A percentile compares a stretch with the other conserved stretches of the same genome.
Conservation (phyloP, 2,888 invertebrate genomes). For the Netelia melanura region DNA sequence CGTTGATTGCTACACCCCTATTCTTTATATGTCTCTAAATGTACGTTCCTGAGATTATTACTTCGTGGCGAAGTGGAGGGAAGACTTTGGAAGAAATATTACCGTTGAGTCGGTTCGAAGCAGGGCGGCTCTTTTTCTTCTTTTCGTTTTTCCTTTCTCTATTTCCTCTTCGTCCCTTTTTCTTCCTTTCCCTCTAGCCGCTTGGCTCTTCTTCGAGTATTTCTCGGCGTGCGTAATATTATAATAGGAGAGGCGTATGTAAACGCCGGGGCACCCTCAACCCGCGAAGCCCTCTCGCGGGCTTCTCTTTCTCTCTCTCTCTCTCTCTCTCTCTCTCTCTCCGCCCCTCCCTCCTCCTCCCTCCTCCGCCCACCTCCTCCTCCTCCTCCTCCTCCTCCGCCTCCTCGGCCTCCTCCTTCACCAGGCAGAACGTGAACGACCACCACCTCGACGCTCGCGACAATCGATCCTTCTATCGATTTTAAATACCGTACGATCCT, state of each 20-base stretch:
- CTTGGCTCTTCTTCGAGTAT: neutral
- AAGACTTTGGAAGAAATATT: conserved; percentile 59
- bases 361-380: neutral
- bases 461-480: conserved; percentile 58
- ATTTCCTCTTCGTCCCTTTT: neutral
- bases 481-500: conserved; percentile 55
- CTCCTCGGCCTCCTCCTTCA: conserved; percentile 40
- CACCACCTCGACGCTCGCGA: conserved; percentile 42
- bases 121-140: neutral
- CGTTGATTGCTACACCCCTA: neutral
- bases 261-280: conserved; percentile 53
- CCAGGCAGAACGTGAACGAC: conserved; percentile 35
- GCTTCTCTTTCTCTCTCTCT: neutral
- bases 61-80: conserved; percentile 12
- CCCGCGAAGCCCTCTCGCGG: conserved; percentile 43
- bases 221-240: conserved; percentile 28
- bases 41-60: conserved; percentile 7
- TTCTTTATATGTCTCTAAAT: neutral
- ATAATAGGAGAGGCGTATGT: conserved; percentile 17
- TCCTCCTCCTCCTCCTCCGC: conserved; percentile 28
- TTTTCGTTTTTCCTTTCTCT: conserved; percentile 3
- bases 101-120: conserved; percentile 5
- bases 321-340: neutral
- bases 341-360: conserved; percentile 26
- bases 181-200: neutral